These are phyloP conservation scores for Knipowitschia caucasica DNA, from an alignment of 2,797 vertebrate genomes.

Conservation along the genomic window DNA sequence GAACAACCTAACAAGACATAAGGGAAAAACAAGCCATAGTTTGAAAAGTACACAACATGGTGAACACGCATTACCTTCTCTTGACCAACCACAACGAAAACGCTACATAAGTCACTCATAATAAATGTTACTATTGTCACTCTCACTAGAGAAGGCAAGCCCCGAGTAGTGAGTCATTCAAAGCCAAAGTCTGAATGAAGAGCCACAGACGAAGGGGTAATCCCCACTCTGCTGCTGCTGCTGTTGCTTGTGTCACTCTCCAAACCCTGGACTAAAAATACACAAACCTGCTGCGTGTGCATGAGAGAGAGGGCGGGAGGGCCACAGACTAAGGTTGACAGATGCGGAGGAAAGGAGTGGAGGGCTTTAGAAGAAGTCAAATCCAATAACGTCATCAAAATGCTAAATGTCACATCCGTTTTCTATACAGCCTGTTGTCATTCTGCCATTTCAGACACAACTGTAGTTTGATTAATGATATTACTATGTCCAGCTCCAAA, in stretches of 20 bases:
- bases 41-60: too few species aligned
- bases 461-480: too few species aligned
- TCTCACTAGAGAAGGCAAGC: constrained; percentile 36
- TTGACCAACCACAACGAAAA: too few species aligned
- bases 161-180: constrained; percentile 63
- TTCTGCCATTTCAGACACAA: not conserved
- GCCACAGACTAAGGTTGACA: not conserved
- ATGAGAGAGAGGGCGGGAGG: constrained; percentile 15
- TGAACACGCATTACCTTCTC: too few species aligned
- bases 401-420: not conserved
- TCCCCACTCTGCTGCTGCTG: constrained; percentile 67
- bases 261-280: constrained; percentile 69
- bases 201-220: constrained; percentile 68
- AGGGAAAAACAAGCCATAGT: too few species aligned
- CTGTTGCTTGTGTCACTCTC: constrained; percentile 60
- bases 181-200: constrained; percentile 65
- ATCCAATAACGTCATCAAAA: not conserved
- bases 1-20: too few species aligned
- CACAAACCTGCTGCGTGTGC: constrained; percentile 57
- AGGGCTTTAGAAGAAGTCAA: not conserved
- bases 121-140: too few species aligned
- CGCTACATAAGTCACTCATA: too few species aligned
- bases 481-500: too few species aligned
- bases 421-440: not conserved
- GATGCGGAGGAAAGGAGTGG: not conserved